These are phyloP conservation scores for Papilio polytes DNA, from an alignment of 1,140 invertebrate species.

Conservation along the genomic window DNA sequence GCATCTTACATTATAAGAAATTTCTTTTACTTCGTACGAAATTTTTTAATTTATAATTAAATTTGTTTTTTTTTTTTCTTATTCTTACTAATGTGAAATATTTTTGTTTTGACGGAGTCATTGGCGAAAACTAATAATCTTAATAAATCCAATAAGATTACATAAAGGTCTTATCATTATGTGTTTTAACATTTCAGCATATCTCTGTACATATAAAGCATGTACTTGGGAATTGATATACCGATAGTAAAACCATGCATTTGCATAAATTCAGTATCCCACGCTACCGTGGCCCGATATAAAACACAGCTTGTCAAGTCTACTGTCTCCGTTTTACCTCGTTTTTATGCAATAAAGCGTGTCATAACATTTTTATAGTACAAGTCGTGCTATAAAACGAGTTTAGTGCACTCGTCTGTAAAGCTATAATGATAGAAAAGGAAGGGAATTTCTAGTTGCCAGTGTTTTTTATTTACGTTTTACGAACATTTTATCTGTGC, in stretches of 20 bases:
- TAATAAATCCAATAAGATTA: too few species aligned
- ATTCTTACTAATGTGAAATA: too few species aligned
- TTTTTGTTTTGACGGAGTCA: too few species aligned
- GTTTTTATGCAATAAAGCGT: constrained; percentile 66
- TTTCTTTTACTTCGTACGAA: neutral
- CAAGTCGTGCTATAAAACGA: constrained; percentile 63
- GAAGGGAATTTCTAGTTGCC: constrained; percentile 22
- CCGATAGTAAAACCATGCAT: constrained; percentile 53
- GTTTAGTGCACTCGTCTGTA: constrained; percentile 55
- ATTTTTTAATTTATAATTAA: neutral
- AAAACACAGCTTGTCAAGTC: constrained; percentile 69
- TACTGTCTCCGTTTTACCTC: constrained; percentile 57
- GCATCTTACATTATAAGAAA: constrained; percentile 2
- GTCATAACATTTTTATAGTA: constrained; percentile 75
- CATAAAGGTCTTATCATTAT: constrained; percentile 12
- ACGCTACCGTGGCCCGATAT: constrained; percentile 52
- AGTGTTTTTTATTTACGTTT: constrained; percentile 16
- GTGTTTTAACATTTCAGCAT: neutral
- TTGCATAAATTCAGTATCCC: constrained; percentile 61
- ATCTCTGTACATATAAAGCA: neutral
- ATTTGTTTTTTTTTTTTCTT: too few species aligned
- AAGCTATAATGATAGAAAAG: constrained; percentile 38
- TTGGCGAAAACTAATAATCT: too few species aligned
- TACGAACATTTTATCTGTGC: constrained; percentile 3
- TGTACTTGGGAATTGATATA: constrained; percentile 54